Conservation (phyloP, 2,113 vertebrate species). For the Onychostoma macrolepis region DNA sequence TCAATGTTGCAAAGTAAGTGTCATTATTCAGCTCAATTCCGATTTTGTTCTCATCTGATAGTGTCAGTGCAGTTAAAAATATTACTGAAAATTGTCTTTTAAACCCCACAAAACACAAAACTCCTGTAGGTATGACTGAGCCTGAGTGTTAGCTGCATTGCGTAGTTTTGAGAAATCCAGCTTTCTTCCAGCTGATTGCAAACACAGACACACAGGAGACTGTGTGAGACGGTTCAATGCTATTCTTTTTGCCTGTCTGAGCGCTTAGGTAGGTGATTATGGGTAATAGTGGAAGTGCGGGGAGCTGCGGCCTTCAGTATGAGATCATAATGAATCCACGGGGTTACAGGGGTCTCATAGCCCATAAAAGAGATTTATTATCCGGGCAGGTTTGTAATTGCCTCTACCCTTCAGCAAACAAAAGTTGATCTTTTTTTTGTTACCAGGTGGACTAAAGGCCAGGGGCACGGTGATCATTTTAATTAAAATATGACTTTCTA, state of each 20-base stretch:
- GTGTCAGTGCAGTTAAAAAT: background rate
- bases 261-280: conserved; percentile 2
- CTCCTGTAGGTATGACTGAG: background rate
- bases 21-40: background rate
- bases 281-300: conserved; percentile 4
- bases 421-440: conserved; percentile 39
- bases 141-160: background rate
- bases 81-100: background rate
- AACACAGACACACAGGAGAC: background rate
- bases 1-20: background rate
- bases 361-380: conserved; percentile 57
- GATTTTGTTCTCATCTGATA: background rate
- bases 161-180: background rate
- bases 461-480: conserved; percentile 47
- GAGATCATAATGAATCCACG: conserved; percentile 50
- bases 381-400: conserved; percentile 39
- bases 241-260: background rate
- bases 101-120: background rate
- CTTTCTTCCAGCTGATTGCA: background rate
- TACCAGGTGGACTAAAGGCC: conserved; percentile 11
- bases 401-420: conserved; percentile 44
- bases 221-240: background rate
- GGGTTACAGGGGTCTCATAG: conserved; percentile 35
- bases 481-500: conserved; percentile 61
- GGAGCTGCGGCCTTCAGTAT: conserved; percentile 15